A percentile compares a stretch with the other conserved stretches of the same genome.
These are phyloP conservation scores for Limnothrissa miodon DNA, from an alignment of 2,113 vertebrate species.

Conservation along the genomic window DNA sequence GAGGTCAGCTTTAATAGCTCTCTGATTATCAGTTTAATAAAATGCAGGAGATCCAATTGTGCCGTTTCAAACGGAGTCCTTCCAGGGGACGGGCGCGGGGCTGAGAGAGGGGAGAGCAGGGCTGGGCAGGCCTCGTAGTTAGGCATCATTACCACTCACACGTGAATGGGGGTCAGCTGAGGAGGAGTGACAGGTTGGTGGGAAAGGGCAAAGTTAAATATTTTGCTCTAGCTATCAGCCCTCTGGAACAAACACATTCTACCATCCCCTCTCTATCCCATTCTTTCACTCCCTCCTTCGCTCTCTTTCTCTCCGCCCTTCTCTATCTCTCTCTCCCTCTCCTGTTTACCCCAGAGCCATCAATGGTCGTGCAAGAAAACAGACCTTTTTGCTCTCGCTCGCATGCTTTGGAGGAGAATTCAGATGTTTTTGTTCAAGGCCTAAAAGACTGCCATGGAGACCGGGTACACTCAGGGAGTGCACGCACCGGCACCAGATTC, in stretches of 20 bases:
- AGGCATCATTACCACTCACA: neutral
- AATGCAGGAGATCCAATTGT: neutral
- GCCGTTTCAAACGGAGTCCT: too few relatives aligned
- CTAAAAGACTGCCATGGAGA: neutral
- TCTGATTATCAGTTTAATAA: neutral
- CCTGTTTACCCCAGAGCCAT: neutral
- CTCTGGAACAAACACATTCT: neutral
- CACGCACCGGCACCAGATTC: neutral
- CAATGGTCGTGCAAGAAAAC: neutral
- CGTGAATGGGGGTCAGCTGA: neutral
- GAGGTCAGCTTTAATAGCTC: neutral
- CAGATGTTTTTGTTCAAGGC: slow-evolving; percentile 3
- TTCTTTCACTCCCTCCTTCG: too few relatives aligned
- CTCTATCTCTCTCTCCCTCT: neutral
- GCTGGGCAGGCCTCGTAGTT: too few relatives aligned
- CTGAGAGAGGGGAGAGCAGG: too few relatives aligned
- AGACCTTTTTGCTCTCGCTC: neutral
- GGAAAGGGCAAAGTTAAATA: neutral
- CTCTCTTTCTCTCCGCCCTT: neutral
- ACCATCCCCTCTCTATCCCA: neutral
- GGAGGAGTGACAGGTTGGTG: neutral
- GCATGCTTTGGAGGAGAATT: neutral
- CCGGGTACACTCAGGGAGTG: neutral
- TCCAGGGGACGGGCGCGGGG: neutral
- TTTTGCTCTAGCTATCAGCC: neutral